Conservation (phyloP, 2,113 vertebrate species). For the Poicephalus meyeri region DNA sequence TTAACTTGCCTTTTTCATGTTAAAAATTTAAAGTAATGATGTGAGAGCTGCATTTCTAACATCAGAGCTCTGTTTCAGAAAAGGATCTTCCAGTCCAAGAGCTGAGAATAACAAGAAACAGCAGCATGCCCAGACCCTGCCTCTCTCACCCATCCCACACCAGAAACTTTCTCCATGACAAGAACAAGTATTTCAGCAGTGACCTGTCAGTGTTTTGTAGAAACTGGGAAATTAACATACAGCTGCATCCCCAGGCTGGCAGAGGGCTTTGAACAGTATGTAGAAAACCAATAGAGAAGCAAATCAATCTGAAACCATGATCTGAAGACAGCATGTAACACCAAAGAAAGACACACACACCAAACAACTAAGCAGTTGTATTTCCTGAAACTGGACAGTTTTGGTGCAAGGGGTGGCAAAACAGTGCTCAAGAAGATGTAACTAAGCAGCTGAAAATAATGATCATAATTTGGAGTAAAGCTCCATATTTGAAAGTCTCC, state of each 20-base stretch:
- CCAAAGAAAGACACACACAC: neutral
- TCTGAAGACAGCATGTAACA: neutral
- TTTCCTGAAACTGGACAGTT: neutral
- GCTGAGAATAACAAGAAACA: neutral
- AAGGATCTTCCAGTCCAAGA: neutral
- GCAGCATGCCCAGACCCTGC: neutral
- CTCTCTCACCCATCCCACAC: neutral
- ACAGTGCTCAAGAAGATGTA: neutral
- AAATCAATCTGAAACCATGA: neutral
- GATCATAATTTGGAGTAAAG: neutral
- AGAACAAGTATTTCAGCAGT: neutral
- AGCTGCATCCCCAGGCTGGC: conserved; percentile 24
- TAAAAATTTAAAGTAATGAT: conserved; percentile 22
- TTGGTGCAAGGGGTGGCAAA: neutral
- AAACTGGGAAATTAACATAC: conserved; percentile 37
- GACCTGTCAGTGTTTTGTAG: neutral
- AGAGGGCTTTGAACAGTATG: neutral
- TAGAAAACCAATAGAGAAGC: neutral
- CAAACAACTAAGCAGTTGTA: neutral
- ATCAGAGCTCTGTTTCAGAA: neutral
- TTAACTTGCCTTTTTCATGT: conserved; percentile 28
- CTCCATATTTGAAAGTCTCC: neutral
- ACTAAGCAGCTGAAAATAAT: neutral
- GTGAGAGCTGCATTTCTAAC: neutral
- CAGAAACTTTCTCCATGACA: neutral